A percentile compares a stretch with the other conserved stretches of the same genome.
phyloP scores from a whole-genome alignment of 2,888 invertebrate species.

The Rhopalosiphum nymphaeae region DNA sequence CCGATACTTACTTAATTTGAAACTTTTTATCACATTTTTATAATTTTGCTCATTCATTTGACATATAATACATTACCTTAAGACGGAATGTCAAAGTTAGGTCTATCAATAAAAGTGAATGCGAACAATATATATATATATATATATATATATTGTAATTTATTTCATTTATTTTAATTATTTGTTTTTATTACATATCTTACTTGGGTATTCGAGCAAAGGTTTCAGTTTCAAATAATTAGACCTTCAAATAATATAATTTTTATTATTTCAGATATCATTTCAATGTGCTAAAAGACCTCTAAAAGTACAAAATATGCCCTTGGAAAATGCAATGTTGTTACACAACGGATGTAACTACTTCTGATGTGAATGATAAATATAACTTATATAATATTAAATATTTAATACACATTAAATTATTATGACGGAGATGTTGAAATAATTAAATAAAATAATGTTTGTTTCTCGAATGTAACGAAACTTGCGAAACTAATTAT shows the following conservation, averaged over 20 bases:
- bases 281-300: slow-evolving; percentile 35
- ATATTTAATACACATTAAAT: background rate
- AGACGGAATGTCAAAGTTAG: background rate
- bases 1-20: background rate
- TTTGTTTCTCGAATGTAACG: background rate
- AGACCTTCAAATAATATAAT: slow-evolving; percentile 7
- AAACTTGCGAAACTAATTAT: background rate
- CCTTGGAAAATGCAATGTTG: slow-evolving; percentile 17
- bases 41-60: background rate
- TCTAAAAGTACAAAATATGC: slow-evolving; percentile 41
- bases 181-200: slow-evolving; percentile 3
- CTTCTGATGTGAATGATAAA: slow-evolving; percentile 32
- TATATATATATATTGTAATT: background rate
- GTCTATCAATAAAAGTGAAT: background rate
- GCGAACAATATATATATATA: background rate
- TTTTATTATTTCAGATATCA: slow-evolving; percentile 37
- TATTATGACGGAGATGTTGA: background rate
- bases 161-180: background rate
- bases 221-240: slow-evolving; percentile 13
- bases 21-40: background rate
- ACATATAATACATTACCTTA: background rate
- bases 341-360: slow-evolving; percentile 47
- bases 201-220: slow-evolving; percentile 19
- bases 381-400: background rate
- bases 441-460: slow-evolving; percentile 25